These are phyloP conservation scores for Spinibarbus caldwelli DNA, from an alignment of 2,797 vertebrate genomes.

Conservation along the genomic window DNA sequence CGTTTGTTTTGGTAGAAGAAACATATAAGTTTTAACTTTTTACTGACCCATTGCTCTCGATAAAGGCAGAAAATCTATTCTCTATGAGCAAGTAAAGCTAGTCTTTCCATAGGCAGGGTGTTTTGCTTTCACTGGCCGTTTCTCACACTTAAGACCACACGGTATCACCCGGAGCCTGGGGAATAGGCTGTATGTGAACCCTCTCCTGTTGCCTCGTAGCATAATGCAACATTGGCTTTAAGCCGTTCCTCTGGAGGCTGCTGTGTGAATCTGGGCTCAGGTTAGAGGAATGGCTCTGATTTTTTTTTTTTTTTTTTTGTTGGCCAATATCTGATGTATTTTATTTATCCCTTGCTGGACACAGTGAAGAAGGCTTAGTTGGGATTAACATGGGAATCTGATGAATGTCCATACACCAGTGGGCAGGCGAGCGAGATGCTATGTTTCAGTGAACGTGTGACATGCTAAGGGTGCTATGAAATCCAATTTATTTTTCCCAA, in stretches of 20 bases:
- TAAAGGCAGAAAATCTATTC: neutral
- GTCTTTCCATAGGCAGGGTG: neutral
- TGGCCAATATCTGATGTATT: conserved; percentile 1
- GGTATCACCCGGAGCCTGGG: neutral
- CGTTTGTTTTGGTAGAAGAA: neutral
- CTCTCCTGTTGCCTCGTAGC: conserved; percentile 1
- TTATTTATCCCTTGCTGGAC: conserved; percentile 2
- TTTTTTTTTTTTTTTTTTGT: too few species aligned
- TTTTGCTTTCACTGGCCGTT: conserved; percentile 1
- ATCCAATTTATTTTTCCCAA: too few species aligned
- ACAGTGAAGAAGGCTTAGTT: conserved; percentile 10
- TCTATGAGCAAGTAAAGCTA: neutral
- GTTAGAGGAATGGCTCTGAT: neutral
- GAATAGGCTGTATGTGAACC: conserved; percentile 19
- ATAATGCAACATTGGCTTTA: conserved; percentile 6
- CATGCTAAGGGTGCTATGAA: neutral
- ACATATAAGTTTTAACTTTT: neutral
- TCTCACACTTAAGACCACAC: conserved; percentile 12
- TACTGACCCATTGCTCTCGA: neutral
- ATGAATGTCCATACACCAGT: neutral
- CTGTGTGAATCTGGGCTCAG: conserved; percentile 18
- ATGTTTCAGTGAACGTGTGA: neutral
- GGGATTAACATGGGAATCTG: conserved; percentile 19
- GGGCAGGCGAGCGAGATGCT: neutral
- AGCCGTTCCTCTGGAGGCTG: neutral